Percentiles rank a stretch among this genome's conserved stretches.
These are phyloP conservation scores for Eumacrocentrus americanus DNA, from an alignment of 2,888 invertebrate species.

Conservation along the genomic window DNA sequence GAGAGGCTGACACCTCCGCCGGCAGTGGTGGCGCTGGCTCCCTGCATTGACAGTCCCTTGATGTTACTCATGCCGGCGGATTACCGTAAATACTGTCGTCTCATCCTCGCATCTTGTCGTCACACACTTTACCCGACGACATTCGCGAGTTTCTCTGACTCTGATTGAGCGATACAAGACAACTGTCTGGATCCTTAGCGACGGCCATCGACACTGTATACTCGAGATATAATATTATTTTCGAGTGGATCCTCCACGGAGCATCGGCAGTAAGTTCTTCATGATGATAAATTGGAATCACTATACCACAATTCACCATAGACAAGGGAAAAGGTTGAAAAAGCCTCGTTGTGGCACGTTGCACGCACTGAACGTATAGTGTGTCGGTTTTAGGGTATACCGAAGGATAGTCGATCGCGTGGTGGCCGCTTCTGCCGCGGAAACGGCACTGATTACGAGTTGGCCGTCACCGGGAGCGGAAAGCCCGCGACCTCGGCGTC, in stretches of 20 bases:
- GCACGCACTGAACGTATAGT: neutral
- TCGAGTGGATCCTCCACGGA: too few relatives aligned
- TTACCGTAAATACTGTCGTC: constrained; percentile 34
- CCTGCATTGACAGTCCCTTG: constrained; percentile 33
- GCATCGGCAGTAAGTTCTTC: too few relatives aligned
- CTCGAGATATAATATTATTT: too few relatives aligned
- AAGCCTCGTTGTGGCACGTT: neutral
- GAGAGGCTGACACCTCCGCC: constrained; percentile 38
- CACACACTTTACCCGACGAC: constrained; percentile 45
- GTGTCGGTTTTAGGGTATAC: too few relatives aligned
- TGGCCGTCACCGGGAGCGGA: constrained; percentile 49
- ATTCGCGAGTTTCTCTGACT: constrained; percentile 40
- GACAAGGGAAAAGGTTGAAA: too few relatives aligned
- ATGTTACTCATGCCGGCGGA: constrained; percentile 23
- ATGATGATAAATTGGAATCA: too few relatives aligned
- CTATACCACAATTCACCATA: too few relatives aligned
- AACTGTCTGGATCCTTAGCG: neutral
- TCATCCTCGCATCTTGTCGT: constrained; percentile 43
- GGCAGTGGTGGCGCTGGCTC: constrained; percentile 28
- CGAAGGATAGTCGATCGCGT: too few relatives aligned
- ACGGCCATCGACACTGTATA: neutral
- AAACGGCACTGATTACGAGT: constrained; percentile 61
- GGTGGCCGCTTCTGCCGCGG: constrained; percentile 58
- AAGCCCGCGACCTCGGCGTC: constrained; percentile 41
- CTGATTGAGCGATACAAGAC: neutral